Conservation (phyloP, 2,888 invertebrate genomes). For the Pheosia gnoma region DNA sequence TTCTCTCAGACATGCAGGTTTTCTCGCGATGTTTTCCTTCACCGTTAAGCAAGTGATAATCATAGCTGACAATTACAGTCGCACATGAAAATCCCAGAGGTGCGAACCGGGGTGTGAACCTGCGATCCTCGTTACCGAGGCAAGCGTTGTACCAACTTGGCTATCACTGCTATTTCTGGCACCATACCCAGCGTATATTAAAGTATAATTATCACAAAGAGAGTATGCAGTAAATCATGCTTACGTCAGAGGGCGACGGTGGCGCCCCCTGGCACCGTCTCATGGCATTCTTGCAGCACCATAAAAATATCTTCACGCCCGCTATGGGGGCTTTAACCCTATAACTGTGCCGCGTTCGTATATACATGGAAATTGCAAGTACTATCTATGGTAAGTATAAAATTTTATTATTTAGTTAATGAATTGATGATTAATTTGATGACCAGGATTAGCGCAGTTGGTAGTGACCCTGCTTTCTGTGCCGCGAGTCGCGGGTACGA, state of each 20-base stretch:
- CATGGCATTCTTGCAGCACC: conserved; percentile 60
- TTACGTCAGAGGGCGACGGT: conserved; percentile 55
- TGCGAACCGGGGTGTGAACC: too few relatives aligned
- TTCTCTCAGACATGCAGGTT: too few relatives aligned
- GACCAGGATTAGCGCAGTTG: too few relatives aligned
- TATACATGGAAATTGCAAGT: background rate
- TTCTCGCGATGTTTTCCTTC: too few relatives aligned
- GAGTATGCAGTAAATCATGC: conserved; percentile 67
- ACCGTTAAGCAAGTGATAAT: too few relatives aligned
- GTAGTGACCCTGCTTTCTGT: too few relatives aligned
- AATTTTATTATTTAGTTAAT: background rate
- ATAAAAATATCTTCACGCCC: conserved; percentile 77
- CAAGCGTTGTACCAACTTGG: too few relatives aligned
- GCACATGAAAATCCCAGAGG: too few relatives aligned
- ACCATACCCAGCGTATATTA: conserved; percentile 1
- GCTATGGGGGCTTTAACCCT: conserved; percentile 62
- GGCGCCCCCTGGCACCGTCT: conserved; percentile 23
- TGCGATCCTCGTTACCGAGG: too few relatives aligned
- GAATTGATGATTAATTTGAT: too few relatives aligned
- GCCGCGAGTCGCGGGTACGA: too few relatives aligned
- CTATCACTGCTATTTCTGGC: background rate
- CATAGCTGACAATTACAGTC: too few relatives aligned
- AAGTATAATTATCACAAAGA: conserved; percentile 5
- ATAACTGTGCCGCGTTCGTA: conserved; percentile 15
- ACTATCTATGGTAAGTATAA: background rate